Percentiles rank a stretch among this genome's conserved stretches.
Conservation (phyloP, 2,888 invertebrate species). For the Lissonota sp. region DNA sequence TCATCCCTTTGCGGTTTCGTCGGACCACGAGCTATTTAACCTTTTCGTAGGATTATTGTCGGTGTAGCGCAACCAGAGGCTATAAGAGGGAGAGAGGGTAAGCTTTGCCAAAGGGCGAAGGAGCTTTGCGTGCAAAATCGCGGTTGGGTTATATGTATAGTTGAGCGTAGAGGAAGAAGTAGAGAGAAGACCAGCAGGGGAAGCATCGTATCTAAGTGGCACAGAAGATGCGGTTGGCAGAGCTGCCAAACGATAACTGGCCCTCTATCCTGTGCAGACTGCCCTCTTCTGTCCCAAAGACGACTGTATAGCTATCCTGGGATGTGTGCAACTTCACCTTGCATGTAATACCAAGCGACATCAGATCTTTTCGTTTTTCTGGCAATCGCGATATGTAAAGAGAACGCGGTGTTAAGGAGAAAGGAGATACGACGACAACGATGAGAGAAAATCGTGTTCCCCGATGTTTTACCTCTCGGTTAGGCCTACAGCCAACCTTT, state of each 20-base stretch:
- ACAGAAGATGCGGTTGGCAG: slow-evolving; percentile 75
- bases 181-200: slow-evolving; percentile 18
- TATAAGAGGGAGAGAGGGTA: slow-evolving; percentile 34
- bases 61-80: slow-evolving; percentile 28
- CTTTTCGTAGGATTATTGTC: slow-evolving; percentile 50
- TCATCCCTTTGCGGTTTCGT: not conserved
- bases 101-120: slow-evolving; percentile 24
- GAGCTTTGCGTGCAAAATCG: slow-evolving; percentile 54
- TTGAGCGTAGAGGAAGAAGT: not conserved
- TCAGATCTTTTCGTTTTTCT: slow-evolving; percentile 56
- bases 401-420: slow-evolving; percentile 41
- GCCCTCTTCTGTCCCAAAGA: slow-evolving; percentile 38
- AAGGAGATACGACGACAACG: slow-evolving; percentile 19
- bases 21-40: slow-evolving; percentile 43
- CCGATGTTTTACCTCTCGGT: slow-evolving; percentile 42
- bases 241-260: slow-evolving; percentile 81
- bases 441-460: slow-evolving; percentile 49
- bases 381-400: slow-evolving; percentile 60
- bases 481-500: slow-evolving; percentile 53
- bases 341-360: slow-evolving; percentile 40
- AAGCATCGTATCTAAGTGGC: slow-evolving; percentile 69
- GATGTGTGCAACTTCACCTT: slow-evolving; percentile 32
- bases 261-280: slow-evolving; percentile 50
- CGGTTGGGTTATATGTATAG: slow-evolving; percentile 35
- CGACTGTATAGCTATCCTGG: not conserved